A percentile compares a stretch with the other conserved stretches of the same genome.
phyloP scores from a whole-genome alignment of 2,888 invertebrate genomes.

The Patella caerulea region DNA sequence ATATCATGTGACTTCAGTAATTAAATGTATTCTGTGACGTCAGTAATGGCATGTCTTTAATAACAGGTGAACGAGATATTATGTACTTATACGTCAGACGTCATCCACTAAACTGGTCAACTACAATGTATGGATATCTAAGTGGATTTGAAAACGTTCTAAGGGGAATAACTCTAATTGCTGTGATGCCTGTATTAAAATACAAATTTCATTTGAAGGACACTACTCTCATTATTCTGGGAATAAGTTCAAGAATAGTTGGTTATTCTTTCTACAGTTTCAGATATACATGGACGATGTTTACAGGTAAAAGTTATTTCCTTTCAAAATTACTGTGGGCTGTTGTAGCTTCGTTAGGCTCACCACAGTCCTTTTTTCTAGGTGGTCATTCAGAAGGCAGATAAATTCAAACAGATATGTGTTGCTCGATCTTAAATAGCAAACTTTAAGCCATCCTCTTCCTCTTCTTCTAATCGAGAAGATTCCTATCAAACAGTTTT shows the following conservation, averaged over 20 bases:
- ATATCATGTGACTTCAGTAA: too few relatives aligned
- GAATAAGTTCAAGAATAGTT: conserved; percentile 69
- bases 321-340: too few relatives aligned
- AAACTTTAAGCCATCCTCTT: too few relatives aligned
- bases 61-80: conserved; percentile 82
- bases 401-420: too few relatives aligned
- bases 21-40: too few relatives aligned
- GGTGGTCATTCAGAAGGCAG: too few relatives aligned
- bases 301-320: conserved; percentile 60
- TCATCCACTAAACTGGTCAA: conserved; percentile 81
- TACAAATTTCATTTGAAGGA: conserved; percentile 53
- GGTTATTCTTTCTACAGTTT: conserved; percentile 67
- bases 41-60: too few relatives aligned
- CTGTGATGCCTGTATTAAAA: conserved; percentile 63
- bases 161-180: conserved; percentile 70
- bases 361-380: too few relatives aligned
- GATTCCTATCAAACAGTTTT: too few relatives aligned
- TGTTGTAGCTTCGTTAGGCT: too few relatives aligned
- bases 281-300: conserved; percentile 62
- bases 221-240: conserved; percentile 67
- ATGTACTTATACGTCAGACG: conserved; percentile 82
- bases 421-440: too few relatives aligned
- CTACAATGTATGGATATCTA: conserved; percentile 79
- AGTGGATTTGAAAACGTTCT: conserved; percentile 75
- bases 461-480: too few relatives aligned